Conservation (phyloP, 2,113 vertebrate species). For the Zingel zingel region DNA sequence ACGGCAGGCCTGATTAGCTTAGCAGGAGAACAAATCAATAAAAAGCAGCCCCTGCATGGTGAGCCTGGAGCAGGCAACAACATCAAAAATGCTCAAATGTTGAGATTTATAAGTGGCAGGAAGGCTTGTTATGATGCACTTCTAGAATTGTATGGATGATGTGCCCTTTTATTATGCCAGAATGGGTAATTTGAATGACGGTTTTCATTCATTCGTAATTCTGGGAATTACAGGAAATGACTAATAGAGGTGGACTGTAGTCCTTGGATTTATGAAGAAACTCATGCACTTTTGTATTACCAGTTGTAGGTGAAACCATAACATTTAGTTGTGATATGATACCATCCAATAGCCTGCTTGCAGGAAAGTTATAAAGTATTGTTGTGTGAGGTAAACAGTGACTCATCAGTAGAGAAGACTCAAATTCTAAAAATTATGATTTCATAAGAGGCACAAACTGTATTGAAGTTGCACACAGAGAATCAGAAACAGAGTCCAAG, state of each 20-base stretch:
- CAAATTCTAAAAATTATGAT: not conserved
- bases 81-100: conserved; percentile 88
- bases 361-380: not conserved
- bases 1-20: conserved; percentile 92
- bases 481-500: not conserved
- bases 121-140: conserved; percentile 11
- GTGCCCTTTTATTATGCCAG: not conserved
- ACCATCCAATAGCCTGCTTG: not conserved
- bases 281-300: not conserved
- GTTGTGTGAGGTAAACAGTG: not conserved
- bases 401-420: not conserved
- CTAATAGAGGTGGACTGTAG: not conserved
- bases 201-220: conserved; percentile 2
- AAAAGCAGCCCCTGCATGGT: conserved; percentile 82
- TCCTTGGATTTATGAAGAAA: not conserved
- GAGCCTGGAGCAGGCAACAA: conserved; percentile 69
- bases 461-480: not conserved
- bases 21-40: conserved; percentile 95
- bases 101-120: conserved; percentile 62
- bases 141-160: not conserved
- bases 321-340: not conserved
- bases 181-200: not conserved
- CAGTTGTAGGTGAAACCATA: not conserved
- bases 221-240: not conserved
- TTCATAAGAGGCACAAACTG: not conserved